These are phyloP conservation scores for Etheostoma perlongum DNA, from an alignment of 2,797 vertebrate species.

Conservation along the genomic window DNA sequence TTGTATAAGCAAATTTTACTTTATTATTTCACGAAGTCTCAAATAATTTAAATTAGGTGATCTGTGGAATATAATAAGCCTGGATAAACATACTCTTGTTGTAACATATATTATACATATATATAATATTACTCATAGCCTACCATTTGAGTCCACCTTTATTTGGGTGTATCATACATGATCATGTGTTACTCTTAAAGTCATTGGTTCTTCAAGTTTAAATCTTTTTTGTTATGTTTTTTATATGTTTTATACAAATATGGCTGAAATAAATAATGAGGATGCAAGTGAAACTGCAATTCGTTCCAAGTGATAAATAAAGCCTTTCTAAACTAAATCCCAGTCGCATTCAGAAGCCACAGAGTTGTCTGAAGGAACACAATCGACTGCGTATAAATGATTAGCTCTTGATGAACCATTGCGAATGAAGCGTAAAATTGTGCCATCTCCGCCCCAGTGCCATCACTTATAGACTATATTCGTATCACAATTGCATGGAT, in stretches of 20 bases:
- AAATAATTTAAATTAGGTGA: not conserved
- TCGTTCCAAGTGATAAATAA: slow-evolving; percentile 10
- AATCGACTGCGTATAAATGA: slow-evolving; percentile 44
- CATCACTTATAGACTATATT: slow-evolving; percentile 70
- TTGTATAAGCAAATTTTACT: too few relatives aligned
- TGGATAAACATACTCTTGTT: not conserved
- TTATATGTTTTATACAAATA: too few relatives aligned
- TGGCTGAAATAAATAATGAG: slow-evolving; percentile 2
- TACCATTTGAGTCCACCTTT: not conserved
- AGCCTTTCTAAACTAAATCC: not conserved
- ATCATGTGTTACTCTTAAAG: not conserved
- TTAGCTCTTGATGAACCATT: slow-evolving; percentile 60
- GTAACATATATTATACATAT: not conserved
- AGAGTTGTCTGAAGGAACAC: slow-evolving; percentile 8
- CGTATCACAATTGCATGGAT: slow-evolving; percentile 80
- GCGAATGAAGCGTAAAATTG: slow-evolving; percentile 77
- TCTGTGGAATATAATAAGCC: not conserved
- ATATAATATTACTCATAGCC: not conserved
- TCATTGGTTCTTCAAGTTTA: not conserved
- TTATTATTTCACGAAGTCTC: not conserved
- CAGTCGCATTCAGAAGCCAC: slow-evolving; percentile 10
- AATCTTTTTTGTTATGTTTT: not conserved
- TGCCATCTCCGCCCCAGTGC: slow-evolving; percentile 68
- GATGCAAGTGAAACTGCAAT: not conserved
- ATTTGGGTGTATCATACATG: not conserved